These are phyloP conservation scores for Lasioglossum figueresi DNA, from an alignment of 2,888 invertebrate genomes.

Conservation along the genomic window DNA sequence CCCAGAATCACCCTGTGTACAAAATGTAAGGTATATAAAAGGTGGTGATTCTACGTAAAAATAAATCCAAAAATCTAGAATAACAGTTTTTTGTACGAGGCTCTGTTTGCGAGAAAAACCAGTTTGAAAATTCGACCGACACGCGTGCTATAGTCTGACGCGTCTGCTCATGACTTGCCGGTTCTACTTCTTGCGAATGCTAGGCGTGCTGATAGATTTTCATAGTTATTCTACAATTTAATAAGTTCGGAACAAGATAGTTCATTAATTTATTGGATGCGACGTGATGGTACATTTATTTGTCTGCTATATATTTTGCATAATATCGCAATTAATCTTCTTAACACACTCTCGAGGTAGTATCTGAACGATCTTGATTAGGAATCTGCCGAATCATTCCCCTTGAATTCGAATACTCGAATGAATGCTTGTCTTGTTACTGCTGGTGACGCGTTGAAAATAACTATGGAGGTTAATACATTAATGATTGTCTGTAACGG, in stretches of 20 bases:
- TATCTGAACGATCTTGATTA: slow-evolving; percentile 40
- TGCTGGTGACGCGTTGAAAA: slow-evolving; percentile 55
- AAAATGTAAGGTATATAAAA: no score
- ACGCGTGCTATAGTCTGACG: background rate
- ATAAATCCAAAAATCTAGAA: background rate
- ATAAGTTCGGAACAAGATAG: background rate
- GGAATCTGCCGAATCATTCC: slow-evolving; percentile 52
- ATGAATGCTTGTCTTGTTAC: slow-evolving; percentile 53
- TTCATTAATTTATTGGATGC: slow-evolving; percentile 17
- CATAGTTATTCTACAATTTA: background rate
- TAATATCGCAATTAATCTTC: slow-evolving; percentile 32
- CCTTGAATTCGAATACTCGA: slow-evolving; percentile 38
- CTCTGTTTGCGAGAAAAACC: background rate
- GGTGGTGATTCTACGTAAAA: background rate
- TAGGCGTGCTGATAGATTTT: background rate
- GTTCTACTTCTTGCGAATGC: background rate
- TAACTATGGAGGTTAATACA: slow-evolving; percentile 50
- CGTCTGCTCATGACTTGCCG: background rate
- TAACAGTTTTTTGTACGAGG: background rate
- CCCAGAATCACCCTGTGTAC: no score
- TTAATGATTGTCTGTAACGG: slow-evolving; percentile 43
- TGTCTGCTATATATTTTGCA: slow-evolving; percentile 7
- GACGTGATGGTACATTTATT: background rate
- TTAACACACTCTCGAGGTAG: slow-evolving; percentile 28
- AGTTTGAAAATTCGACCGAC: background rate